phyloP scores from a whole-genome alignment of 1,140 invertebrate genomes.

The Hydropsyche tenuis region DNA sequence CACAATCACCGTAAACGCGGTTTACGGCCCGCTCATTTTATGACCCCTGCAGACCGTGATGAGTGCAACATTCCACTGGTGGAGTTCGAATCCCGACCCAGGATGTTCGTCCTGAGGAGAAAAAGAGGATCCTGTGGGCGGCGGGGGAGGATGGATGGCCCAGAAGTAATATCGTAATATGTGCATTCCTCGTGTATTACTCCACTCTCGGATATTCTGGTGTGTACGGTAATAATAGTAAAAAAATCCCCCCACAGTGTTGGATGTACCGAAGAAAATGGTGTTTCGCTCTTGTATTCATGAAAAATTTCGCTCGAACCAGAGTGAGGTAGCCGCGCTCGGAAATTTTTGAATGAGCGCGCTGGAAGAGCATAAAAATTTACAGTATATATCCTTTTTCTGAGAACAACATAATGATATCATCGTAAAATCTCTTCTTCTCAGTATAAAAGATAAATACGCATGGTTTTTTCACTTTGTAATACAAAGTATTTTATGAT shows the following conservation, averaged over 20 bases:
- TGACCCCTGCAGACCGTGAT: conserved; percentile 19
- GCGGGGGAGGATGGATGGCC: neutral
- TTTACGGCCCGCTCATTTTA: conserved; percentile 21
- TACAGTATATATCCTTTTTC: no score
- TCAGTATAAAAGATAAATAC: no score
- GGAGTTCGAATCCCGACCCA: neutral
- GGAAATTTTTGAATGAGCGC: no score
- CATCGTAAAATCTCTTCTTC: no score
- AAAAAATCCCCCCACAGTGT: neutral
- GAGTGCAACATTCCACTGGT: conserved; percentile 9
- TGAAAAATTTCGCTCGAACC: neutral
- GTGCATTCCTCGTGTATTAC: conserved; percentile 5
- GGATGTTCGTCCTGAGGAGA: no score
- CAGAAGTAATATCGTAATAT: neutral
- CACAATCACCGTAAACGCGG: conserved; percentile 37
- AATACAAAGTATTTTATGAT: no score
- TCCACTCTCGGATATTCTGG: neutral
- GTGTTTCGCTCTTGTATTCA: neutral
- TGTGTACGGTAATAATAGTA: neutral
- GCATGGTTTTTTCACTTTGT: no score
- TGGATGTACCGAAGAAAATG: neutral
- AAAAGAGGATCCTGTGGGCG: no score
- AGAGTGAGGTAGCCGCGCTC: no score
- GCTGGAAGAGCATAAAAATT: no score
- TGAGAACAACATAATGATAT: no score